phyloP scores from a whole-genome alignment of 35 echinoderm and acorn worm genomes.

The Strongylocentrotus purpuratus region DNA sequence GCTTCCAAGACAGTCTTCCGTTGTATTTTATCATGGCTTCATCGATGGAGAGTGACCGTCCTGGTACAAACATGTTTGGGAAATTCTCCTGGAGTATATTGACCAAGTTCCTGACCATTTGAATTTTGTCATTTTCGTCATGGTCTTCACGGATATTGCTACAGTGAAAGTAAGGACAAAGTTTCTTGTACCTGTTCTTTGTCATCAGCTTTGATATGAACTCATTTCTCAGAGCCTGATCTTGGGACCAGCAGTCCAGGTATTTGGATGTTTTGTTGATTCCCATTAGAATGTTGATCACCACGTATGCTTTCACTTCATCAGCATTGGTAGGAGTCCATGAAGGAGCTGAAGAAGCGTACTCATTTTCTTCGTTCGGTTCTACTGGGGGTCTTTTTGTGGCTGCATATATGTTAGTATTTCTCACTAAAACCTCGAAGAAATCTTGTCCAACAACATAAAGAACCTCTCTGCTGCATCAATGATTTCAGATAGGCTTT shows the following conservation, averaged over 20 bases:
- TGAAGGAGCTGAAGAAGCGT: background rate
- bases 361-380: background rate
- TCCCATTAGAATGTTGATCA: conserved; percentile 49
- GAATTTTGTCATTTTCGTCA: conserved; percentile 26
- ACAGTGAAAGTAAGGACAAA: conserved; percentile 21
- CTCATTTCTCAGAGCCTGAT: conserved; percentile 1
- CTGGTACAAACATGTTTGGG: conserved; percentile 15
- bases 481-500: too few species aligned
- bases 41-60: background rate
- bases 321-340: conserved; percentile 21
- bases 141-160: conserved; percentile 7
- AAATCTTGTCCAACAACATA: conserved; percentile 53
- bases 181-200: conserved; percentile 48
- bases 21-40: conserved; percentile 43
- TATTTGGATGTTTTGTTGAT: conserved; percentile 45
- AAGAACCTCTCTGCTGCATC: too few species aligned
- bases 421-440: background rate
- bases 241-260: conserved; percentile 33
- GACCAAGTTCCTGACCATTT: background rate
- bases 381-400: conserved; percentile 24
- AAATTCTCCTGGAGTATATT: background rate
- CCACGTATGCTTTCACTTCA: conserved; percentile 46
- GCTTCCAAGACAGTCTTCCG: conserved; percentile 28
- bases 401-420: conserved; percentile 47
- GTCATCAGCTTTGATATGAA: background rate